Evolutionary conservation across 1,140 invertebrate genomes (phyloP).

Genomic region (Whitmania pigra): DNA sequence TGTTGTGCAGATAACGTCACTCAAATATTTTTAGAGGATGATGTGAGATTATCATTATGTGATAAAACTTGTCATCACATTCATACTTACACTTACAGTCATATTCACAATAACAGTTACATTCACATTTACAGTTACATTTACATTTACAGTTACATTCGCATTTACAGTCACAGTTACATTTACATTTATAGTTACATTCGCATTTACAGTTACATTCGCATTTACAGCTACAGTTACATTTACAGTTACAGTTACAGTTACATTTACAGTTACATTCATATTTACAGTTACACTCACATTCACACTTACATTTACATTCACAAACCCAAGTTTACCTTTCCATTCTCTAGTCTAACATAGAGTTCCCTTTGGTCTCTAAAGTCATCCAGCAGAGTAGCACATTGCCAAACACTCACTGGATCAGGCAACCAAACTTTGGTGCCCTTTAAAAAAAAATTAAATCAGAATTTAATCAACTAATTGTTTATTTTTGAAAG

Average conservation of each 20-base stretch:
- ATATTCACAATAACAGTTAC: no score
- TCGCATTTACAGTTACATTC: no score
- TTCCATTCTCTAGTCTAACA: constrained; percentile 56
- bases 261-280: no score
- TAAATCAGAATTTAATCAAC: constrained; percentile 1
- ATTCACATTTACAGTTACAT: no score
- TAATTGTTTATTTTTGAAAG: background rate
- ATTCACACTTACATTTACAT: background rate
- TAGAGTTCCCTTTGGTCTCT: constrained; percentile 40
- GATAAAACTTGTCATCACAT: background rate
- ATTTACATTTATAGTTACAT: no score
- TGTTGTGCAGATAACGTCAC: background rate
- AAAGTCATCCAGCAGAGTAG: constrained; percentile 67
- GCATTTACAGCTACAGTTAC: no score
- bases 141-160: no score
- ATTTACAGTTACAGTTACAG: no score
- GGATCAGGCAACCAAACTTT: constrained; percentile 80
- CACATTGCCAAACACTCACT: constrained; percentile 73
- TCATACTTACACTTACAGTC: background rate
- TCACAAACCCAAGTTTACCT: constrained; percentile 45
- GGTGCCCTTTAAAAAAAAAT: constrained; percentile 57
- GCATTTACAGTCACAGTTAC: no score
- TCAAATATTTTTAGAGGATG: background rate
- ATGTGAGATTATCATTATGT: background rate
- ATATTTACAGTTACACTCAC: background rate